Evolutionary conservation across 2,113 vertebrate species (phyloP), one percentile per base, ranked within the genome.

Genomic region (Mesembrinibis cayennensis): DNA sequence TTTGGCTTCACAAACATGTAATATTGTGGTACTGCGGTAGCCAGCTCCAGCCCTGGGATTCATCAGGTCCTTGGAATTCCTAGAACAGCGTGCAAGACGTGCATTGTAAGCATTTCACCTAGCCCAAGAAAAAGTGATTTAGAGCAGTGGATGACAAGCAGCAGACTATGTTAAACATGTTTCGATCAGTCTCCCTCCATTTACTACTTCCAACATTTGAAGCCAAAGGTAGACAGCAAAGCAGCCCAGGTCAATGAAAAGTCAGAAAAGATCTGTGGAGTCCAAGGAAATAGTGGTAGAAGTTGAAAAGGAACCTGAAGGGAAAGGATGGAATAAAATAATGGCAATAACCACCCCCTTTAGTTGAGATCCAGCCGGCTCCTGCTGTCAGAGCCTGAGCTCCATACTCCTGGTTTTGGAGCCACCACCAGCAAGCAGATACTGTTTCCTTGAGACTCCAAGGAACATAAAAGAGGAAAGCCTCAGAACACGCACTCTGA

Each of bases 1-100:
- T 96, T 95, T 92, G 79, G 62, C 88, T 96, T 91, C 71, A 80
- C 55, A 80, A 61, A 93, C 3, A 4, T 42, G 62, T 32, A 90
- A 92, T 44, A 71, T 20, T 1, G 6, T 50, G 61, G 47, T 74
- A 38, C 34, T 63, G 77, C 12, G 52, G 83, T 17, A 55, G 69
- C 44, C 65, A 91, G 69, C 34, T 89, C 42, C 58, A 78, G 87
- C 38, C 76, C 49, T 59, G 55, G 65, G 59, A 81, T 79, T 78
- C 26, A 87, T 38, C n/a, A 78, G 47, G 47, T 63, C 87, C 11
- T 14, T 83, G 59, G 42, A 84, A 83, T 26, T 83, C 45, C 76
- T 50, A 7, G 3, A 73, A 70, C 26, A 87, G 32, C 3, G 1
- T 52, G 65, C 32, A 82, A 87, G 52, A 89, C 1, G 0, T 71